phyloP scores from a whole-genome alignment of 53 echinoderm and acorn worm genomes.

The Patiria pectinifera region DNA sequence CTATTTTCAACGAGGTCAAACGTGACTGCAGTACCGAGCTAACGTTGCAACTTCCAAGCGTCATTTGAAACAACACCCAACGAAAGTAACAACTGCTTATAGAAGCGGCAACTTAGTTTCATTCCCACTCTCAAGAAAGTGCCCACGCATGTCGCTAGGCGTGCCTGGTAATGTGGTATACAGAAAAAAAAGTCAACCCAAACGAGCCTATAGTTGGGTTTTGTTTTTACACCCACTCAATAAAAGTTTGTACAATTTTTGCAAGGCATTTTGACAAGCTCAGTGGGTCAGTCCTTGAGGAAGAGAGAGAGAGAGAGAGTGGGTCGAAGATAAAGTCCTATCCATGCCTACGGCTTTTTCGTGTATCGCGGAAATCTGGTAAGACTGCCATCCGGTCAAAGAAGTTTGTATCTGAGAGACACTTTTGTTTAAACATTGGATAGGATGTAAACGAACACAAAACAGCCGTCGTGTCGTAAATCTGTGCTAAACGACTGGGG shows the following conservation, averaged over 20 bases:
- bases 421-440: neutral
- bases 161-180: neutral
- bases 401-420: neutral
- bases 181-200: neutral
- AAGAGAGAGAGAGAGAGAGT: too few relatives aligned
- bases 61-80: too few relatives aligned
- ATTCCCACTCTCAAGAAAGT: neutral
- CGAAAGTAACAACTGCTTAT: too few relatives aligned
- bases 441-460: neutral
- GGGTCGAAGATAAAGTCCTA: too few relatives aligned
- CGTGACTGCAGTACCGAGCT: too few relatives aligned
- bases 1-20: too few relatives aligned
- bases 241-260: neutral
- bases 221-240: neutral
- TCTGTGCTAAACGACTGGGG: neutral
- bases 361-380: too few relatives aligned
- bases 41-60: too few relatives aligned
- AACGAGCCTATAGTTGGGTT: neutral
- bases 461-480: conserved; percentile 28
- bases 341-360: too few relatives aligned
- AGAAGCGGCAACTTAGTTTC: too few relatives aligned
- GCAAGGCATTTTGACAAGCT: neutral
- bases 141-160: neutral
- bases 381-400: too few relatives aligned
- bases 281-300: neutral